These are phyloP conservation scores for Drosophila grimshawi DNA, from an alignment of 1,140 invertebrate genomes.

Conservation along the genomic window DNA sequence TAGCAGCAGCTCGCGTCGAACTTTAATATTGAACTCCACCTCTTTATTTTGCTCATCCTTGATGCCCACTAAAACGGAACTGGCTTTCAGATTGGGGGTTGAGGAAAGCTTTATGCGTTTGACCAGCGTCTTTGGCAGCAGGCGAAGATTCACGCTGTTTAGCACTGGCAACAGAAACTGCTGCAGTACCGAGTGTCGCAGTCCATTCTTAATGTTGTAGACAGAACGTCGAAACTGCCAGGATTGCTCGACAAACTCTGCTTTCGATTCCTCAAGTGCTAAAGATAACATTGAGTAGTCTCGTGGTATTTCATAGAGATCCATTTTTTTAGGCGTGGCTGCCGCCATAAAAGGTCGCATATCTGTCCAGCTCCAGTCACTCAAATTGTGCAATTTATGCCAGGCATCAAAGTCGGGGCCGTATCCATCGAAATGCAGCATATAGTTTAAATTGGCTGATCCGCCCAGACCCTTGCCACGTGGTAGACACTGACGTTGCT, in stretches of 20 bases:
- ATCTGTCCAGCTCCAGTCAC: slow-evolving; percentile 85
- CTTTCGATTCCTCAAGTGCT: slow-evolving; percentile 84
- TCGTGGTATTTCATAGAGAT: slow-evolving; percentile 54
- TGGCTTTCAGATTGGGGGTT: slow-evolving; percentile 28
- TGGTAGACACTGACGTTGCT: slow-evolving; percentile 87
- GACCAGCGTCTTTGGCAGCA: slow-evolving; percentile 89
- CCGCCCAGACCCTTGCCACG: slow-evolving; percentile 89
- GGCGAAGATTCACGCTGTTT: slow-evolving; percentile 88
- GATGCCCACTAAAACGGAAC: slow-evolving; percentile 60
- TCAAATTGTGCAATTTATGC: slow-evolving; percentile 84
- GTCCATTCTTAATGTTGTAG: slow-evolving; percentile 88
- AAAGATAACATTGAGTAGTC: slow-evolving; percentile 85
- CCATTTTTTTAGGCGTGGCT: slow-evolving; percentile 40
- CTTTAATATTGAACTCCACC: slow-evolving; percentile 85
- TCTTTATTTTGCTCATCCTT: slow-evolving; percentile 73
- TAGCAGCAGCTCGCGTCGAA: slow-evolving; percentile 89
- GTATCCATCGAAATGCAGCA: slow-evolving; percentile 88
- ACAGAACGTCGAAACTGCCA: slow-evolving; percentile 85
- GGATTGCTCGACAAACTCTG: slow-evolving; percentile 83
- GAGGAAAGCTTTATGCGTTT: slow-evolving; percentile 79
- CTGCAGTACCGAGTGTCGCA: slow-evolving; percentile 88
- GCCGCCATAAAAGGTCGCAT: slow-evolving; percentile 66
- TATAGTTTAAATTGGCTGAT: slow-evolving; percentile 89
- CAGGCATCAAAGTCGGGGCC: slow-evolving; percentile 87
- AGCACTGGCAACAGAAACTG: slow-evolving; percentile 89